Conservation (phyloP, 2,797 vertebrate species). For the Craterocephalus amniculus region DNA sequence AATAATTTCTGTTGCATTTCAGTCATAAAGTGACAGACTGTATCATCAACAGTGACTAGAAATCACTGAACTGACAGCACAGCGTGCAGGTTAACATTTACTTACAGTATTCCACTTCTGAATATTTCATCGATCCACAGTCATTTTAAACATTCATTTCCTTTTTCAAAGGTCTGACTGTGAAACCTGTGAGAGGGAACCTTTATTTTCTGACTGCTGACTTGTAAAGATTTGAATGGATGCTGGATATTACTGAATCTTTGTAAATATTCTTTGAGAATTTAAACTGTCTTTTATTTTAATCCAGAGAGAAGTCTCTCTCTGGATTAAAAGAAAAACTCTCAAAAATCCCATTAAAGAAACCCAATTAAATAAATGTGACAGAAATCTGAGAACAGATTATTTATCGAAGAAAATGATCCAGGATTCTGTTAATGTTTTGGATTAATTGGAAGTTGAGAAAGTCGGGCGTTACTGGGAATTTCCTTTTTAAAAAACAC, state of each 20-base stretch:
- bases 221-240: neutral
- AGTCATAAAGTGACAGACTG: neutral
- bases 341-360: too few species aligned
- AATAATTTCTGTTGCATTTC: neutral
- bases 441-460: neutral
- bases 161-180: neutral
- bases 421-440: too few species aligned
- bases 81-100: neutral
- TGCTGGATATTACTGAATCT: neutral
- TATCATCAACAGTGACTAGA: neutral
- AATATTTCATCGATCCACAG: neutral
- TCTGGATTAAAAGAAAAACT: too few species aligned
- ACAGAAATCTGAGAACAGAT: neutral
- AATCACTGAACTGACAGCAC: constrained; percentile 7
- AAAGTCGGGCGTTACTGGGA: too few species aligned
- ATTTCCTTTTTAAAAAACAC: too few species aligned
- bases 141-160: neutral
- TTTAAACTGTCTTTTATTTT: neutral
- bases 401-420: neutral
- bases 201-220: neutral
- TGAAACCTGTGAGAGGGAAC: neutral
- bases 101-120: too few species aligned
- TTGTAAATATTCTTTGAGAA: neutral
- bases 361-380: neutral
- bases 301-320: neutral